Conservation (phyloP, 2,797 vertebrate species). For the Anas flavirostris region DNA sequence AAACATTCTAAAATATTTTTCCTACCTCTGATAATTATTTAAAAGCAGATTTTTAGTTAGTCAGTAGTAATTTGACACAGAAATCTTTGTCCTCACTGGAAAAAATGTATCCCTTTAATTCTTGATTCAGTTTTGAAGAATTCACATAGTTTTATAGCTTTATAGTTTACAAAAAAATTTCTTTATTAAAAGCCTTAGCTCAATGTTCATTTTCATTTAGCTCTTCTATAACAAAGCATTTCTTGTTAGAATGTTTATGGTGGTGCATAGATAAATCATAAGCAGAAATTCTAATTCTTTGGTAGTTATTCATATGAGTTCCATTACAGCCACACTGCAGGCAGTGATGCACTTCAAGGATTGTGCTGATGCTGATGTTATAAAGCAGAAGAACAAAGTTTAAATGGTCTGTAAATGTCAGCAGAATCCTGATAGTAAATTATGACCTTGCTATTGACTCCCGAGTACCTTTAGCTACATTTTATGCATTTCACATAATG, state of each 20-base stretch:
- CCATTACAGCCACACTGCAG: slow-evolving; percentile 47
- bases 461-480: slow-evolving; percentile 45
- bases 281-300: slow-evolving; percentile 63
- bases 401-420: slow-evolving; percentile 76
- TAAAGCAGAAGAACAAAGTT: slow-evolving; percentile 69
- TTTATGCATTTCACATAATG: slow-evolving; percentile 56
- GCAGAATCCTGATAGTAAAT: slow-evolving; percentile 69
- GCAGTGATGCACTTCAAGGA: slow-evolving; percentile 68
- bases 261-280: slow-evolving; percentile 54
- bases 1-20: background rate
- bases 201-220: slow-evolving; percentile 1
- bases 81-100: background rate
- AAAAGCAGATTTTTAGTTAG: background rate
- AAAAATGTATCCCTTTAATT: background rate
- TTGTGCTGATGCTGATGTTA: slow-evolving; percentile 72
- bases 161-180: background rate
- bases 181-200: slow-evolving; percentile 1
- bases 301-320: slow-evolving; percentile 54
- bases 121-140: background rate
- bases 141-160: background rate
- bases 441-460: slow-evolving; percentile 70
- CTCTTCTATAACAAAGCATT: background rate
- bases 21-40: background rate
- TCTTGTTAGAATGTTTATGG: slow-evolving; percentile 36
- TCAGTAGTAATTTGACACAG: background rate